Evolutionary conservation across 2,797 vertebrate genomes (phyloP).

Genomic region (Lacerta bilineata): DNA sequence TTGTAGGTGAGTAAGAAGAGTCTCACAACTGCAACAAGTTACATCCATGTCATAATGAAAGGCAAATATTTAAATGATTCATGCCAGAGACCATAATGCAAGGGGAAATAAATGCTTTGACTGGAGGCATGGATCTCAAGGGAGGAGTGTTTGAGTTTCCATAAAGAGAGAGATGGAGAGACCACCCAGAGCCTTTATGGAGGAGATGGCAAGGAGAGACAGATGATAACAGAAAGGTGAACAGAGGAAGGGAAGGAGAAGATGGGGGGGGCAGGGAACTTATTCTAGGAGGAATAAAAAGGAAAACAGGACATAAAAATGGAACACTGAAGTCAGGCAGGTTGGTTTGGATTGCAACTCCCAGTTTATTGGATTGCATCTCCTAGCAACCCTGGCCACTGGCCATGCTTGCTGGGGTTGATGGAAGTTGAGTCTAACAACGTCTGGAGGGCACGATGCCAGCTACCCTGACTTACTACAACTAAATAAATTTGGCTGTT

Average conservation of each 20-base stretch:
- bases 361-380: too few species aligned
- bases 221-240: neutral
- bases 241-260: neutral
- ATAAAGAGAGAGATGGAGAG: neutral
- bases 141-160: neutral
- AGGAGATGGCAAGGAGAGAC: neutral
- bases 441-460: too few species aligned
- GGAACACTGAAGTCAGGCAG: neutral
- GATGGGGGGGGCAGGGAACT: neutral
- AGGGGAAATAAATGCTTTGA: neutral
- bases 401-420: too few species aligned
- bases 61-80: constrained; percentile 25
- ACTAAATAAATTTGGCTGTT: neutral
- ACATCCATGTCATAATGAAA: neutral
- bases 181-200: neutral
- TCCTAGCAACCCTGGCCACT: too few species aligned
- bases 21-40: neutral
- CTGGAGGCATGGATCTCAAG: neutral
- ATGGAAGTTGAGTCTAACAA: too few species aligned
- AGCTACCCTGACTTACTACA: too few species aligned
- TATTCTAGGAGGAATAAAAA: neutral
- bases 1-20: neutral
- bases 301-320: neutral
- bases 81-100: neutral
- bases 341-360: too few species aligned